These are phyloP conservation scores for Drosophila setifemur DNA, from an alignment of 1,140 invertebrate species.

Conservation along the genomic window DNA sequence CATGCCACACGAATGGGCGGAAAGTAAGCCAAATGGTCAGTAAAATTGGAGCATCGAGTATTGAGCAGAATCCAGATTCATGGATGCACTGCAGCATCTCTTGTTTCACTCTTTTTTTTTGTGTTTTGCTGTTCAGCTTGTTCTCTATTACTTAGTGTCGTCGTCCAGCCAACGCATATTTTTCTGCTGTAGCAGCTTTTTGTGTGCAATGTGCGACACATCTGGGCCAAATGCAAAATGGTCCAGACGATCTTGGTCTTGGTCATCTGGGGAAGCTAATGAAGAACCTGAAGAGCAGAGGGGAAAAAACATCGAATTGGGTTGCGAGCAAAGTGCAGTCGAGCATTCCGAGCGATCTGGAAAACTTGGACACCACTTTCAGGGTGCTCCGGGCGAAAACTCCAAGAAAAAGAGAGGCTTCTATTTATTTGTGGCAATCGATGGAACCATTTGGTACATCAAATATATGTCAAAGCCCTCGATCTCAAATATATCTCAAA, in stretches of 20 bases:
- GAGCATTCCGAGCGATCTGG: conserved; percentile 32
- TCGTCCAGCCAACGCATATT: conserved; percentile 61
- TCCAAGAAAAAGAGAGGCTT: too few species aligned
- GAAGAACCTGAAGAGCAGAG: background rate
- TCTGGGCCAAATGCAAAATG: conserved; percentile 59
- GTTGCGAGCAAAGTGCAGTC: conserved; percentile 42
- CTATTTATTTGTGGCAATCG: conserved; percentile 1
- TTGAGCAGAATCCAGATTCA: conserved; percentile 16
- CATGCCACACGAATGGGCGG: conserved; percentile 50
- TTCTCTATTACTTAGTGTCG: background rate
- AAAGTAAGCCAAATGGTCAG: conserved; percentile 74
- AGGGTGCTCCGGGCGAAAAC: conserved; percentile 4
- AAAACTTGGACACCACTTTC: conserved; percentile 6
- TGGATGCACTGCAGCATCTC: conserved; percentile 25
- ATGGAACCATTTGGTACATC: background rate
- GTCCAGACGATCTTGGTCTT: background rate
- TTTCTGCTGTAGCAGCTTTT: background rate
- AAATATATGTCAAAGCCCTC: too few species aligned
- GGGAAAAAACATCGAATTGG: conserved; percentile 7
- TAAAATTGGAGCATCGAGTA: conserved; percentile 64
- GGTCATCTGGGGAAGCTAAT: conserved; percentile 11
- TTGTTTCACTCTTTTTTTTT: background rate
- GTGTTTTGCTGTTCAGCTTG: background rate
- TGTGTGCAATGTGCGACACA: conserved; percentile 62
- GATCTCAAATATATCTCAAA: too few species aligned